Evolutionary conservation across 53 echinoderm and acorn worm genomes (phyloP).

Genomic region (Crossaster papposus): DNA sequence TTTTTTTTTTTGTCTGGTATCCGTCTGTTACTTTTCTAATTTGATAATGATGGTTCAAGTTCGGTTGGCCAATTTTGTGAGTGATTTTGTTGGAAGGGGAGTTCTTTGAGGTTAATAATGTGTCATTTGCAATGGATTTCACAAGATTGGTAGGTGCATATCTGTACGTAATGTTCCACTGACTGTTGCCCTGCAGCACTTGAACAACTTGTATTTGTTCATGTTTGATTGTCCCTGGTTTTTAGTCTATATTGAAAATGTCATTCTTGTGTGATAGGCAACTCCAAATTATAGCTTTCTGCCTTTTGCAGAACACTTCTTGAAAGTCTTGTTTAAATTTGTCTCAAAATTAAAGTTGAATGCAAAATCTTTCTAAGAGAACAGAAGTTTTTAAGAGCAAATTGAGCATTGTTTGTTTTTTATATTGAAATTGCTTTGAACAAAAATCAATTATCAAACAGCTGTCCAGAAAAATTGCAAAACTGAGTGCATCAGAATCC

Average conservation of each 20-base stretch:
- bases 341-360: no score
- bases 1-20: background rate
- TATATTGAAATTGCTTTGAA: no score
- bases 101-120: background rate
- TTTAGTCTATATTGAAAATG: background rate
- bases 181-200: background rate
- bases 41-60: background rate
- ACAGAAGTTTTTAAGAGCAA: no score
- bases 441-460: no score
- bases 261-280: background rate
- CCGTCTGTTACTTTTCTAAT: background rate
- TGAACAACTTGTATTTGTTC: background rate
- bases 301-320: no score
- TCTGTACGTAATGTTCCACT: no score
- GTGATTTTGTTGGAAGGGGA: constrained; percentile 2
- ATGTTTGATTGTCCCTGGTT: background rate
- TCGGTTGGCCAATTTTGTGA: background rate
- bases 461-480: no score
- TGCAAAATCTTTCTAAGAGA: no score
- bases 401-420: no score
- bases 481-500: no score
- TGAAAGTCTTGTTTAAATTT: no score
- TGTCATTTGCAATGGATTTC: background rate
- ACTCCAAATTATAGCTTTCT: no score
- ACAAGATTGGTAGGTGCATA: background rate